Evolutionary conservation across 2,113 vertebrate species (phyloP), one percentile per base, ranked within the genome.

Genomic region (Gambusia affinis): DNA sequence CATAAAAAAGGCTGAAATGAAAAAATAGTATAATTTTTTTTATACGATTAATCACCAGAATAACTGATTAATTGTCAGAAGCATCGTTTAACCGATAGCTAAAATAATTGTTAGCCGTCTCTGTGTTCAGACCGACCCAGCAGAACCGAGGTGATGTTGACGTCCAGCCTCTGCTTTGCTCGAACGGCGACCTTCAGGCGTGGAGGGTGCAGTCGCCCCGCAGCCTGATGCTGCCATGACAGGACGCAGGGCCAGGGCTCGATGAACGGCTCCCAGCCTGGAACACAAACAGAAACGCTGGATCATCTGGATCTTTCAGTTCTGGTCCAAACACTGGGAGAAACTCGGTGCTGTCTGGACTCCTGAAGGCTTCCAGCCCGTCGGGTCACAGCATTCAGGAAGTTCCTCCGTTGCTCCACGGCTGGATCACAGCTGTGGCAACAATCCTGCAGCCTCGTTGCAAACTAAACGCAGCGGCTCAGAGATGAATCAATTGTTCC

Each of bases 211-310:
- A 99, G 95, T 31, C 96, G 97, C 51, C 97, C 96, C 0, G 95
- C 94, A 0, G 96, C 94, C 83, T 99, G 97, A 4, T 96, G 95
- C 60, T 98, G 97, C 97, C 97, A 99, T 0, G 90, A 94, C 57
- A 98, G 91, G 6, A 95, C 94, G 62, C 97, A 99, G 0, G 96
- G 94, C 97, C 97, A 99, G 0, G 97, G 97, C 87, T 99, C 98
- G 2, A 98, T 94, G 71, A 99, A 97, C 0, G 98, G 97, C 88
- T 99, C 98, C 98, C 98, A 99, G 79, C 98, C 98, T 99, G 79
- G 1, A 57, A 31, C 14, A 44, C 28, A 64, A 5, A 42, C 47
- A 33, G 4, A 54, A 54, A 54, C 22, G 6, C 22, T 24, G 22
- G 3, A 8, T 3, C 19, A 57, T 7, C 51, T 24, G 22, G 7